These are phyloP conservation scores for Venusia cambrica DNA, from an alignment of 2,888 invertebrate species.

Conservation along the genomic window DNA sequence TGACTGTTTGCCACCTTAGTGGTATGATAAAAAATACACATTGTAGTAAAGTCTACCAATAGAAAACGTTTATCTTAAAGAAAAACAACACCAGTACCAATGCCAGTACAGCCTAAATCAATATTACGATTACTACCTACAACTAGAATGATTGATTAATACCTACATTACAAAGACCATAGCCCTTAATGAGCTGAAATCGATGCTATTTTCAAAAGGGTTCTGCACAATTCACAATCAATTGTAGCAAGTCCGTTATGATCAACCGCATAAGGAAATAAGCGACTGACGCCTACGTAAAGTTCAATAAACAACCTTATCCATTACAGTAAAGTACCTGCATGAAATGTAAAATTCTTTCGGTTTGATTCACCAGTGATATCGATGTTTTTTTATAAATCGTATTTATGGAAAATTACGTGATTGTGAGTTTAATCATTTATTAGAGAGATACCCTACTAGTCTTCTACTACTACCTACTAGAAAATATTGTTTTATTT, in stretches of 20 bases:
- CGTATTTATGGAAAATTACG: no score
- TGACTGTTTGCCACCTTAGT: no score
- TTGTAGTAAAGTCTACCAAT: no score
- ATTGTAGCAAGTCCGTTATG: not conserved
- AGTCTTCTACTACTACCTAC: no score
- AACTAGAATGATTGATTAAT: constrained; percentile 1
- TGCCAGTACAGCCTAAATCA: no score
- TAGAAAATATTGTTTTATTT: no score
- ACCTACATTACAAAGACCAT: not conserved
- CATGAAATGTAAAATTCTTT: no score
- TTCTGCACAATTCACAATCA: constrained; percentile 8
- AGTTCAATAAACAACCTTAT: constrained; percentile 3
- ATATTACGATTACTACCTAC: not conserved
- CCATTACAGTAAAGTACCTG: not conserved
- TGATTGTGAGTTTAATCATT: no score
- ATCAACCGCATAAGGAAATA: constrained; percentile 2
- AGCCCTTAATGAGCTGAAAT: constrained; percentile 13
- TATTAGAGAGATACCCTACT: no score
- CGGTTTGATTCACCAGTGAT: not conserved
- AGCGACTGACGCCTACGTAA: constrained; percentile 7
- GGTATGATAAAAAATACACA: no score
- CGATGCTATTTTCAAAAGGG: constrained; percentile 9
- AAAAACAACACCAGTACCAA: no score
- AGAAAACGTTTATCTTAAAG: no score
- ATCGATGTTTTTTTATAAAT: not conserved